phyloP scores from a whole-genome alignment of 2,113 vertebrate genomes.

The Alligator mississippiensis region DNA sequence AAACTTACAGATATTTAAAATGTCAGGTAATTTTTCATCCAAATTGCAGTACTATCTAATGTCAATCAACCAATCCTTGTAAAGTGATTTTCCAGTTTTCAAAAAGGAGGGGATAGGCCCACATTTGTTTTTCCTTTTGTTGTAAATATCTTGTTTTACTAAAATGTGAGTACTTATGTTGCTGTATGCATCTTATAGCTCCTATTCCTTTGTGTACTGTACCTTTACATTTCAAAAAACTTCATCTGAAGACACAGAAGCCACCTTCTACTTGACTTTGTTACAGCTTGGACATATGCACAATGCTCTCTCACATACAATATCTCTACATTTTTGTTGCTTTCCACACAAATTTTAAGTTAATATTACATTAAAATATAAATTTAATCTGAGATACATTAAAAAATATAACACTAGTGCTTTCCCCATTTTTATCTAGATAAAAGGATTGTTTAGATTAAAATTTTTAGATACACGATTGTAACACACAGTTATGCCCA shows the following conservation, averaged over 20 bases:
- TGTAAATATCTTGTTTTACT: background rate
- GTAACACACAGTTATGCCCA: background rate
- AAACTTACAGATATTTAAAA: conserved; percentile 57
- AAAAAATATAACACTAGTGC: background rate
- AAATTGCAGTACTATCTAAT: background rate
- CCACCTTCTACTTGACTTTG: background rate
- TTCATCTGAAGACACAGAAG: background rate
- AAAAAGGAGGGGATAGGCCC: background rate
- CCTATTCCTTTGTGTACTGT: background rate
- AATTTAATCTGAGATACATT: background rate
- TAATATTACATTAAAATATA: background rate
- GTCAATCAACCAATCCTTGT: background rate
- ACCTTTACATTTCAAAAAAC: background rate
- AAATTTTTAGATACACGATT: background rate
- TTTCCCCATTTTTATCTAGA: background rate
- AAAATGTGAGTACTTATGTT: background rate
- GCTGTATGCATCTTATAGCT: background rate
- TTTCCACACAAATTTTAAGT: background rate
- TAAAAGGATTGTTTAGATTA: background rate
- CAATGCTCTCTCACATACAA: background rate
- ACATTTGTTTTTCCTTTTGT: background rate
- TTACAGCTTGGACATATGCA: rapidly evolving
- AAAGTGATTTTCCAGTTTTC: background rate
- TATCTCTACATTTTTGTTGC: background rate
- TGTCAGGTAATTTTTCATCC: conserved; percentile 26